These are phyloP conservation scores for Hypolimnas misippus DNA, from an alignment of 2,888 invertebrate genomes.

Conservation along the genomic window DNA sequence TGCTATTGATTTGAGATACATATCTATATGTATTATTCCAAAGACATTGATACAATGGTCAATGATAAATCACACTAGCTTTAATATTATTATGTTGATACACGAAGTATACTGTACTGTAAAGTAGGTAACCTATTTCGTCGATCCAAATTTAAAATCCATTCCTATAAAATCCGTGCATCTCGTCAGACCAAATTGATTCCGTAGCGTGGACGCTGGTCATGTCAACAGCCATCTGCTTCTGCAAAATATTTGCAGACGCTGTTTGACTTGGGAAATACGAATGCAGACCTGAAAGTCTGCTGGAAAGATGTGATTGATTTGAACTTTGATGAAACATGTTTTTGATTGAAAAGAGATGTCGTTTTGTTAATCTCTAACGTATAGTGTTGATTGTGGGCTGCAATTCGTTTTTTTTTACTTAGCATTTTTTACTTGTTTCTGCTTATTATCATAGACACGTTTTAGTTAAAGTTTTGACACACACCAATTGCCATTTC, in stretches of 20 bases:
- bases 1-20: too few relatives aligned
- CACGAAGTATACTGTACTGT: not conserved
- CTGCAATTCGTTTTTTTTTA: not conserved
- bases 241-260: constrained; percentile 42
- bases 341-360: constrained; percentile 9
- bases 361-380: constrained; percentile 2
- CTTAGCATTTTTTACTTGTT: too few relatives aligned
- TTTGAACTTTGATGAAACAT: constrained; percentile 17
- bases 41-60: too few relatives aligned
- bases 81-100: not conserved
- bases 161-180: constrained; percentile 12
- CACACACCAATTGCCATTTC: too few relatives aligned
- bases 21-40: too few relatives aligned
- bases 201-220: constrained; percentile 37
- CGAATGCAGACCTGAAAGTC: constrained; percentile 37
- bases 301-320: constrained; percentile 26
- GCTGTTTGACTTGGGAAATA: constrained; percentile 43
- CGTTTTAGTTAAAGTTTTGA: too few relatives aligned
- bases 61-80: too few relatives aligned
- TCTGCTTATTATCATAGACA: too few relatives aligned
- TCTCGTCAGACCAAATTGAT: constrained; percentile 41
- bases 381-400: not conserved
- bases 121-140: not conserved
- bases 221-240: constrained; percentile 44
- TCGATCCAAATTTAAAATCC: constrained; percentile 9